Evolutionary conservation across 2,888 invertebrate species (phyloP), one percentile per base, ranked within the genome.

Genomic region (Ormia ochracea): DNA sequence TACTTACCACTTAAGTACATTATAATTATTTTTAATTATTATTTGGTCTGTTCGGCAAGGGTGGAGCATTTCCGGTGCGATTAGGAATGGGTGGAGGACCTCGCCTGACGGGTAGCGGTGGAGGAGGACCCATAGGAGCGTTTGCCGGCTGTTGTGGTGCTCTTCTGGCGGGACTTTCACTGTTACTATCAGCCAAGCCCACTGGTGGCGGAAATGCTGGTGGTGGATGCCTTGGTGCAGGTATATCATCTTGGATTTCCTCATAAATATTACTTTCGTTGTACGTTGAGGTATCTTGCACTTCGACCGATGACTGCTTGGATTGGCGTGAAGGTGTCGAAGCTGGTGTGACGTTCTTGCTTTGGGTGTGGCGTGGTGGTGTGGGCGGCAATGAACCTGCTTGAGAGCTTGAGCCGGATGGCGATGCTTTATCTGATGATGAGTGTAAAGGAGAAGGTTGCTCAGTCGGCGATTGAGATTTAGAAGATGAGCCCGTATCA

Each of bases 191-290:
- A 6, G 89, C 92, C 54, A 91, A 90, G 43, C 83, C 82, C 9
- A 83, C 82, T 3, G 87, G 84, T n/a, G 87, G 86, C 43, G 88
- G 93, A 48, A 92, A 93, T 45, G 92, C 92, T 28, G 93, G 93
- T 10, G 93, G 93, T 82, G 93, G 91, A 82, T 93, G 90, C n/a
- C 85, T 82, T 85, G 48, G 92, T 90, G 14, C 92, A 65, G 91
- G 91, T 33, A 88, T 91, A 83, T 91, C 91, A 82, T 92, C 92
- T 69, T 88, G 90, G 52, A 92, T 92, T 87, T 92, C 92, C 85
- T 92, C 92, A 83, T 92, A 92, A 82, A 92, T 92, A 43, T 91
- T 91, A 12, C 80, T 77, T 54, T 79, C 83, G 36, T 81, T 82
- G 56, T 81, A 82, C 9, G 80, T 80, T 26, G 74, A 78, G 31